Base-by-base conservation (phyloP, 1,140 invertebrate genomes). In the Drosophila bocki region DNA sequence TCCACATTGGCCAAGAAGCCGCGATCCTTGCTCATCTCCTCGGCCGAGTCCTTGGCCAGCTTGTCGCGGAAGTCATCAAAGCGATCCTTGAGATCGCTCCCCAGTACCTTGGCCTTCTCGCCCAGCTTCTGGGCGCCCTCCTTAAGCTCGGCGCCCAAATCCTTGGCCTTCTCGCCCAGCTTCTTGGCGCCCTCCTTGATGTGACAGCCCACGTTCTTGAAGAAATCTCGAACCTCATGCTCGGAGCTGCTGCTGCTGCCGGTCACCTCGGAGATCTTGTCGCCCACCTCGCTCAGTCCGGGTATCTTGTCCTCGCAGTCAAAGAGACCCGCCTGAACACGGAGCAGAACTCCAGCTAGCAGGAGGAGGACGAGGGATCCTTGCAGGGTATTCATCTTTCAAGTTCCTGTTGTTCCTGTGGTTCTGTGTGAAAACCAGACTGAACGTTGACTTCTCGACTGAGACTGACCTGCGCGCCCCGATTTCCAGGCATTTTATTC, bases 21-120 rank as follows among this genome's bases (percentile, higher is more conserved):
- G 56, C 80, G 79, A 42, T 79, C 75, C 44, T 87, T 69, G 50
- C 60, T 71, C 68, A 91, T 82, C 45, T 81, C 84, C 57, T 86
- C 82, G 3, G 41, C 82, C 3, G 85, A 90, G 8, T 92, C 91
- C 35, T 83, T 83, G 29, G 76, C 59, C 11, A 92, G 60, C 63
- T 86, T 91, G 15, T 90, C 91, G 26, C 88, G 91, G n/a, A 92
- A 80, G 50, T 91, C 91, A 3, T 72, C 79, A 13, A 92, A 86
- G 11, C 91, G 82, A 2, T 80, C 82, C 53, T 88, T 80, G 2
- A 92, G 67, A 47, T 90, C 82, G 29, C 62, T 75, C 51, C 87
- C 82, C 8, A 92, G 26, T 8, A 83, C 91, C 44, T 92, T 92
- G 26, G 91, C 91, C 33, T 82, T 82, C 7, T 78, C 87, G 11